These are phyloP conservation scores for Drosophila lacteicornis DNA, from an alignment of 1,140 invertebrate species.

Conservation along the genomic window DNA sequence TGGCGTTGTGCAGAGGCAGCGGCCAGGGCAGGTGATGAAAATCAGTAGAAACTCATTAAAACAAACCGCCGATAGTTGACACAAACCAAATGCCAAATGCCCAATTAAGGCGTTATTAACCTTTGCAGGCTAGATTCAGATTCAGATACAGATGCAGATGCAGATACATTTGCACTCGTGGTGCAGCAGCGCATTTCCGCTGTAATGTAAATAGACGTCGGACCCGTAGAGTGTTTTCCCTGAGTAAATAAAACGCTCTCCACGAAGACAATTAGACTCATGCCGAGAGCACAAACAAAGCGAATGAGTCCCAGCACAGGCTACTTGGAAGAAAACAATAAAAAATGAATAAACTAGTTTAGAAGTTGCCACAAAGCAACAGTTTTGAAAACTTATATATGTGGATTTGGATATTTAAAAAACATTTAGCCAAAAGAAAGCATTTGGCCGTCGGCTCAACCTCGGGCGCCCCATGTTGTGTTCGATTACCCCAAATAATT, in stretches of 20 bases:
- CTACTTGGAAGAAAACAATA: slow-evolving; percentile 67
- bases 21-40: slow-evolving; percentile 65
- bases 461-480: slow-evolving; percentile 75
- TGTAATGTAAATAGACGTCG: slow-evolving; percentile 45
- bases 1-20: slow-evolving; percentile 33
- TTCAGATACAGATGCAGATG: slow-evolving; percentile 41
- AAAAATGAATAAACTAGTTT: slow-evolving; percentile 72
- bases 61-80: slow-evolving; percentile 69
- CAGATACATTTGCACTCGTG: slow-evolving; percentile 30
- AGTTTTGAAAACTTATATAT: slow-evolving; percentile 11
- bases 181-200: slow-evolving; percentile 46
- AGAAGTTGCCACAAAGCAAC: slow-evolving; percentile 24
- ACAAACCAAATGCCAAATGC: slow-evolving; percentile 72
- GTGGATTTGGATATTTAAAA: slow-evolving; percentile 60
- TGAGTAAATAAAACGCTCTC: slow-evolving; percentile 73
- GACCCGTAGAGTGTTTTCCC: slow-evolving; percentile 28
- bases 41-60: slow-evolving; percentile 76
- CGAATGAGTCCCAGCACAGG: slow-evolving; percentile 10
- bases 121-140: slow-evolving; percentile 31
- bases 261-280: slow-evolving; percentile 70
- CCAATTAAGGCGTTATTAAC: slow-evolving; percentile 66
- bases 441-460: slow-evolving; percentile 14
- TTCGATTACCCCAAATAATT: slow-evolving; percentile 81
- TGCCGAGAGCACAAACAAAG: slow-evolving; percentile 60
- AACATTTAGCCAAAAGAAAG: slow-evolving; percentile 57